A percentile compares a stretch with the other conserved stretches of the same genome.
These are phyloP conservation scores for Lamellibrachia columna DNA, from an alignment of 2,888 invertebrate species.

Conservation along the genomic window DNA sequence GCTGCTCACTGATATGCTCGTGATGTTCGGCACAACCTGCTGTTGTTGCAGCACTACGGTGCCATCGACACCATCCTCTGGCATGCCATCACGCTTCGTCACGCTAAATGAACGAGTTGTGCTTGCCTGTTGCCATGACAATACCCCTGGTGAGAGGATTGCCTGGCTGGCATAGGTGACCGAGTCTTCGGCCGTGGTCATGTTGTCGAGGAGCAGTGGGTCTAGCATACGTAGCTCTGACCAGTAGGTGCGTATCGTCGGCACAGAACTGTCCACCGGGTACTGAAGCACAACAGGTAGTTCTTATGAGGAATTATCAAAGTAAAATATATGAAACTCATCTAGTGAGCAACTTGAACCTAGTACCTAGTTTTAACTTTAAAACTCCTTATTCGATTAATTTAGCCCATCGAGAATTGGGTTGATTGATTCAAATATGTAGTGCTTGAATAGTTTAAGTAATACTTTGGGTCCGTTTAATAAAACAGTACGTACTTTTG, in stretches of 20 bases:
- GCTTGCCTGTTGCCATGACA: neutral
- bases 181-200: neutral
- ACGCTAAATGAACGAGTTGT: neutral
- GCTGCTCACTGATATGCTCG: constrained; percentile 36
- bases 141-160: neutral
- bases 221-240: constrained; percentile 73
- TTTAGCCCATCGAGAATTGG: no score
- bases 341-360: no score
- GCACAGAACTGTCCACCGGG: constrained; percentile 55
- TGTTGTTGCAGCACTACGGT: neutral
- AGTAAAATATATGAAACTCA: neutral
- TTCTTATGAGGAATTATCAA: neutral
- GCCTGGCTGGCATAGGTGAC: neutral
- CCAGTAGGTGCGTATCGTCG: constrained; percentile 74
- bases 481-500: no score
- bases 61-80: neutral
- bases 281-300: constrained; percentile 53
- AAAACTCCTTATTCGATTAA: no score
- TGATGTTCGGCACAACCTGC: constrained; percentile 26
- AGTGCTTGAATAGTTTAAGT: no score
- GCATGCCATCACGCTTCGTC: neutral
- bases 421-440: no score
- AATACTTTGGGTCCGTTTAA: no score
- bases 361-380: no score
- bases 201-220: neutral